Conservation (phyloP, 2,888 invertebrate species). For the Heterodera filipjevi region DNA sequence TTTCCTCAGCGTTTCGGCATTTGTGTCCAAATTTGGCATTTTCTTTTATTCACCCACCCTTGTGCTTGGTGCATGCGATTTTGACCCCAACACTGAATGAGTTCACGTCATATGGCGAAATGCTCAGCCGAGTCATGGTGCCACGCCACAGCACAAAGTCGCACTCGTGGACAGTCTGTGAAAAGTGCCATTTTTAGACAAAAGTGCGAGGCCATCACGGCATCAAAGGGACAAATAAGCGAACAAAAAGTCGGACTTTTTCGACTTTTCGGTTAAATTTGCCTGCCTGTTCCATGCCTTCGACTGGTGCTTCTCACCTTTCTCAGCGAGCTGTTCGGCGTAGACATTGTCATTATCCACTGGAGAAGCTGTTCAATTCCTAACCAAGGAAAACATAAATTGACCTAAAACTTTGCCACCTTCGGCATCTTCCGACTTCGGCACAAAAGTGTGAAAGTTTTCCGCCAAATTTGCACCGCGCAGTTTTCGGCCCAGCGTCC, state of each 20-base stretch:
- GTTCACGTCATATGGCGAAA: slow-evolving; percentile 43
- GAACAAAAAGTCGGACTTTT: neutral
- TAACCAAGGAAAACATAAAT: too few species aligned
- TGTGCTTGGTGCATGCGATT: slow-evolving; percentile 24
- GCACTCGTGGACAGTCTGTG: slow-evolving; percentile 28
- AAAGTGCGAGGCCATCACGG: neutral
- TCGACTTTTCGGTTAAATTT: neutral
- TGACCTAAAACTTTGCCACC: neutral
- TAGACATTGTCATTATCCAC: slow-evolving; percentile 18
- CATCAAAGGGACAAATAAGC: neutral
- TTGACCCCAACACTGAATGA: slow-evolving; percentile 9
- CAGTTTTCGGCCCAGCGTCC: slow-evolving; percentile 17
- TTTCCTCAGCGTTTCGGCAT: too few species aligned
- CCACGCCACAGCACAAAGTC: slow-evolving; percentile 55
- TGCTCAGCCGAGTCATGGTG: slow-evolving; percentile 51
- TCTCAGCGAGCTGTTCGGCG: slow-evolving; percentile 22
- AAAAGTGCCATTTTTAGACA: too few species aligned
- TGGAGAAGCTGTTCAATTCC: slow-evolving; percentile 2
- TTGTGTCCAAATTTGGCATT: slow-evolving; percentile 67
- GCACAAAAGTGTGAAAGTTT: slow-evolving; percentile 27
- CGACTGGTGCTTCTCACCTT: slow-evolving; percentile 27
- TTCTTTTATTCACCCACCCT: slow-evolving; percentile 69
- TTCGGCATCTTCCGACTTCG: slow-evolving; percentile 18
- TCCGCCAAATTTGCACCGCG: slow-evolving; percentile 23
- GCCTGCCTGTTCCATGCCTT: too few species aligned